Base-by-base conservation (phyloP, 2,113 vertebrate genomes). In the Leptodactylus fuscus region DNA sequence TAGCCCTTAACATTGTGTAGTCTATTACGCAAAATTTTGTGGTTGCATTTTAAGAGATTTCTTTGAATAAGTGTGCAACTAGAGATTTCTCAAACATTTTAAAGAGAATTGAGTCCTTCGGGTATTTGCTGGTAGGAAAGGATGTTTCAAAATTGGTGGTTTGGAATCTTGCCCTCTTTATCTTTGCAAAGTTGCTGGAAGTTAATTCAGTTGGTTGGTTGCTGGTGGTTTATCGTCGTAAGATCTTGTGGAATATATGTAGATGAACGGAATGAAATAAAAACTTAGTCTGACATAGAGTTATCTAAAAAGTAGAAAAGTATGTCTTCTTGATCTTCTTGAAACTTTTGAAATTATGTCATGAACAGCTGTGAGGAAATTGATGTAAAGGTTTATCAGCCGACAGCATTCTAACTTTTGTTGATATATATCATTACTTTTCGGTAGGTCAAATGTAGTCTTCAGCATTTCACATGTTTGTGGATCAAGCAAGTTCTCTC, bases 391-490 rank as follows among this genome's bases (percentile, higher is more conserved):
- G 86, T 89, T 85, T 34, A 91, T 87, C 48, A 86, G 70, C 10
- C 1, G 84, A 80, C 91, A 93, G 0, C 90, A 91, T n/a, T 89
- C 75, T 5, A 90, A n/a, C 82, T 92, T 92, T 74, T 87, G 86
- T 1, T 1, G 49, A 77, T 90, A 92, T 22, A 69, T 1, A 4
- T 10, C 1, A 0, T 69, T 20, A 0, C 0, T 53, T 0, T 16
- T 71, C 2, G 0, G n/a, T 32, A 81, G 0, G 18, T 81, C 36
- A 0, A 82, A 6, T 41, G 44, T 53, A 32, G 32, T 38, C 55
- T 8, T 15, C 18, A 69, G 65, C 34, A 38, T 11, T 69, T 20
- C 4, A 10, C 2, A 1, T 7, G 38, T 38, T 10, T 36, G 32
- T 69, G 7, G 0, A 20, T 36, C 3, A 18, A 36, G 65, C 34